Conservation (phyloP, 2,113 vertebrate species). For the Tachysurus fulvidraco region DNA sequence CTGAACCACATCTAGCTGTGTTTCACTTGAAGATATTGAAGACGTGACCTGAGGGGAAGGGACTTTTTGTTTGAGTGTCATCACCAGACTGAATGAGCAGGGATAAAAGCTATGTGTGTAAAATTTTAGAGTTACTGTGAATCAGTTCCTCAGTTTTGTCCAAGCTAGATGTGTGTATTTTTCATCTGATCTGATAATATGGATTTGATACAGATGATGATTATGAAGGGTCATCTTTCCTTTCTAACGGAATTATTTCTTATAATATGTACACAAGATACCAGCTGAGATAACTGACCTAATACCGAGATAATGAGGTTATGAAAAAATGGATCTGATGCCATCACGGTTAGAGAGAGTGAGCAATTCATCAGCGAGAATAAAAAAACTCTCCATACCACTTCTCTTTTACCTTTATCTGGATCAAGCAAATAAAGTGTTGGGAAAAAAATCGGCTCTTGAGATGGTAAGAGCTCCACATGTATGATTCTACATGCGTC, state of each 20-base stretch:
- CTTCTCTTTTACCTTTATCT: neutral
- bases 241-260: neutral
- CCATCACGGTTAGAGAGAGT: neutral
- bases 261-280: neutral
- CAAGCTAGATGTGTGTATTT: neutral
- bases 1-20: neutral
- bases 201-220: too few relatives aligned
- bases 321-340: neutral
- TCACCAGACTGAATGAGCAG: neutral
- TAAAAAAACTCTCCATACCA: neutral
- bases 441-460: neutral
- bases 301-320: neutral
- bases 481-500: neutral
- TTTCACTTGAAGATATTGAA: slow-evolving; percentile 6
- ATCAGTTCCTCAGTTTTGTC: neutral
- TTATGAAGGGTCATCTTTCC: neutral
- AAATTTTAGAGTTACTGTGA: neutral
- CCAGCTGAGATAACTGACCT: neutral
- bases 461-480: neutral
- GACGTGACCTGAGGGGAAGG: neutral
- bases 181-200: neutral
- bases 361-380: neutral
- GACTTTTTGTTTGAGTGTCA: neutral
- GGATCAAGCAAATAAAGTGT: neutral
- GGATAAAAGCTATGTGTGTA: neutral